Base-by-base conservation (phyloP, 2,888 invertebrate genomes). In the Autographa pulchrina region DNA sequence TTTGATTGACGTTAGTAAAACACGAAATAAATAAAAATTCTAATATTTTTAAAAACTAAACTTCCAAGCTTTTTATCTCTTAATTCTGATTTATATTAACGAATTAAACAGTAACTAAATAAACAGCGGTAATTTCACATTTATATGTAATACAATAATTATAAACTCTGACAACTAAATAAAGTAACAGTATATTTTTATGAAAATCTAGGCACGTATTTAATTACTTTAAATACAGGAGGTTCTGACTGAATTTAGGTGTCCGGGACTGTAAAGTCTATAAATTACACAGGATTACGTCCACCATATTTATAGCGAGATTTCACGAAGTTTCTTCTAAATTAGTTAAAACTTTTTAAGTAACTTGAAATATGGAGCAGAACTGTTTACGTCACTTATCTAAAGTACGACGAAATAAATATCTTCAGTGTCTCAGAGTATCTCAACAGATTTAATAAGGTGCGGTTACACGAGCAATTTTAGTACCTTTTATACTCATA, bases 381-480 rank as follows among this genome's bases (percentile, higher is more conserved):
- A 56, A 62, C 54, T 31, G 61, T 32, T 14, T 16, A 59, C 66
- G 64, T 78, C 65, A 63, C 43, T 75, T 43, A 62, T 73, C 52
- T 60, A 41, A 80, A 82, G 70, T 72, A 70, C 62, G 65, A 63
- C 38, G 60, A 68, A 79, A 76, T 73, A 79, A 80, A 82, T 80
- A 81, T 74, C 72, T 72, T 66, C 18, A 70, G 61, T 70, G 65
- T 70, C 65, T 62, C 20, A 32, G 31, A 72, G 65, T 69, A 65
- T 68, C 74, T 74, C 65, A 69, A 77, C 74, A 70, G 74, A 77
- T 82, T 82, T 77, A 82, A 74, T 80, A 72, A 74, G 77, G 72
- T 61, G 59, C 48, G 48, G 1, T n/a, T 48, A 48, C n/a, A 48
- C 7, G 16, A n/a, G 6, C 0, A 3, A 48, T 5, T 48, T 48